Base-by-base conservation (phyloP, 1,140 invertebrate genomes). In the Halictus rubicundus region DNA sequence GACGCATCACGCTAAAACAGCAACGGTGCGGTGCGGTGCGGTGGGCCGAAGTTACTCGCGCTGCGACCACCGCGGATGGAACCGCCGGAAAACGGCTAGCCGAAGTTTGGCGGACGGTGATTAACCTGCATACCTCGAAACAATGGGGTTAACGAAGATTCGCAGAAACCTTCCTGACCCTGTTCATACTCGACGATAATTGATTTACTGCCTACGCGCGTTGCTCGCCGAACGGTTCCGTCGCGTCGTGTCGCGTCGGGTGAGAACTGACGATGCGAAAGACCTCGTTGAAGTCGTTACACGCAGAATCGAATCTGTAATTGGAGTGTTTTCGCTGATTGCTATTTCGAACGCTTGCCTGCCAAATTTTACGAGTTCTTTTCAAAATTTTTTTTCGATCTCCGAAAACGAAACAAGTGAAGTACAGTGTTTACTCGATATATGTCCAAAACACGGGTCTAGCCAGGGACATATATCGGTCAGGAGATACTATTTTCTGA, bases 61-160 rank as follows among this genome's bases (percentile, higher is more conserved):
- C 9, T n/a, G 74, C 54, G 54, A 77, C 59, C 49, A 59, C n/a
- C 66, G 46, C 54, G 39, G 66, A 49, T 54, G 54, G 54, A 61
- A 69, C 52, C 39, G 68, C 60, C 46, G 46, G 46, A n/a, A 60
- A 73, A 78, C 42, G 59, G 59, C 59, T 23, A n/a, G 57, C 61
- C 39, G 12, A 78, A 73, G 68, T 79, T 73, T 37, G 25, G 32
- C 68, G 76, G 70, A 71, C 68, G 68, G 78, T 68, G 78, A 79
- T 79, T 79, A 79, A 79, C 78, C 78, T 63, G 74, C 78, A 79
- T 79, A 60, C 59, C 21, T 16, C 16, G 25, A 68, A 68, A 79
- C 78, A 79, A 79, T 79, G 71, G 63, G 25, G 23, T 63, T 79
- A 79, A 79, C 78, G 78, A 79, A 79, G 78, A 79, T 79, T 79